phyloP scores from a whole-genome alignment of 2,797 vertebrate genomes.

The Vireo griseus region DNA sequence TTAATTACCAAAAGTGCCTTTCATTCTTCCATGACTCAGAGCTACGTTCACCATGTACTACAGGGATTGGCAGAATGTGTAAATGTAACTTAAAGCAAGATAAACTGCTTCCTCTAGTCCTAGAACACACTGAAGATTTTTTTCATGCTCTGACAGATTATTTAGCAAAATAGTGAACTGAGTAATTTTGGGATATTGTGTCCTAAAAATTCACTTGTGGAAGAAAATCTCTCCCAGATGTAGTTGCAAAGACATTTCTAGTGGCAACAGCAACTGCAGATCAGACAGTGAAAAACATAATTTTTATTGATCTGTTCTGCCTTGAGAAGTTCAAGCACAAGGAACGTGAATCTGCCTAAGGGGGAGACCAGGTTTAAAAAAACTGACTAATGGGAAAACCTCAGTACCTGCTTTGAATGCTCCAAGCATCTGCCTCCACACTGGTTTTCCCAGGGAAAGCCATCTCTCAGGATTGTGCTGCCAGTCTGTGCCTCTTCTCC shows the following conservation, averaged over 20 bases:
- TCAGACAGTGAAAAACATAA: neutral
- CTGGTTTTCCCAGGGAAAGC: neutral
- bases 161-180: neutral
- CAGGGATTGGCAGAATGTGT: neutral
- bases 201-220: neutral
- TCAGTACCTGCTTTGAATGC: neutral
- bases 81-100: slow-evolving; percentile 3
- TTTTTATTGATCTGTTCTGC: neutral
- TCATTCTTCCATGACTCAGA: neutral
- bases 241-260: neutral
- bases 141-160: neutral
- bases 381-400: neutral
- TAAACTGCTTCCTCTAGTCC: neutral
- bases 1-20: slow-evolving; percentile 19
- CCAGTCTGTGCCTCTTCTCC: neutral
- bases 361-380: neutral
- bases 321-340: neutral
- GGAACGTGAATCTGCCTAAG: neutral
- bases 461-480: neutral
- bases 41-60: neutral
- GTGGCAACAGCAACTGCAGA: neutral
- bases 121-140: neutral
- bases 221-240: neutral
- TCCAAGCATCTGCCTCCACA: neutral
- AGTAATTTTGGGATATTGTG: neutral